Evolutionary conservation across 2,113 vertebrate species (phyloP).

Genomic region (Lophura nycthemera): DNA sequence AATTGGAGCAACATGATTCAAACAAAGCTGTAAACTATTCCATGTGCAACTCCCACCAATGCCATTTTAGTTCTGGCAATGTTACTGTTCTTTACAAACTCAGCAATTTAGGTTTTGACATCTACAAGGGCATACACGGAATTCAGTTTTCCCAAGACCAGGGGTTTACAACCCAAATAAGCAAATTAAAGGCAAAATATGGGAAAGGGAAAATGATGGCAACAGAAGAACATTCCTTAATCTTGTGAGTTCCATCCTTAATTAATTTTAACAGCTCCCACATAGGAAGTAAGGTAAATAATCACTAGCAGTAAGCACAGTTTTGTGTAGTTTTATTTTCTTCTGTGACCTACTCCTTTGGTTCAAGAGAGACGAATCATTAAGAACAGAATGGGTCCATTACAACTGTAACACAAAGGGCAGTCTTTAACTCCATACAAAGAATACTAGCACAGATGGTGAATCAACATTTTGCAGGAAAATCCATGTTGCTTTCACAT

Average conservation of each 20-base stretch:
- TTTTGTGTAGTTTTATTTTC: not conserved
- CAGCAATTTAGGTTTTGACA: not conserved
- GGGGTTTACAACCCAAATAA: not conserved
- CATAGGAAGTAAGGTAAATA: not conserved
- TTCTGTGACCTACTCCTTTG: not conserved
- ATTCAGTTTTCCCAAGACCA: not conserved
- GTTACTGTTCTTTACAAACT: not conserved
- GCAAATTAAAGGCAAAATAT: not conserved
- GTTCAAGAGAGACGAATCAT: not conserved
- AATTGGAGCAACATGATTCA: not conserved
- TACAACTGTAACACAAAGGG: conserved; percentile 6
- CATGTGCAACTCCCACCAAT: not conserved
- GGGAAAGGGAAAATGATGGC: not conserved
- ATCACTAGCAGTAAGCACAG: not conserved
- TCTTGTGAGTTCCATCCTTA: not conserved
- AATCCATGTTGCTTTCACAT: conserved; percentile 59
- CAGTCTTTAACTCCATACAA: conserved; percentile 6
- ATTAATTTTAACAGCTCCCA: not conserved
- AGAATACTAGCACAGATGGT: conserved; percentile 69
- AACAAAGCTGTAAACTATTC: not conserved
- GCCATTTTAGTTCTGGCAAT: not conserved
- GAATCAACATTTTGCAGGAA: conserved; percentile 52
- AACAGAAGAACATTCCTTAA: not conserved
- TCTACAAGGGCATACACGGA: not conserved
- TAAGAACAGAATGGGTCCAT: not conserved